Percentiles rank a stretch among this genome's conserved stretches.
Conservation (phyloP, 2,888 invertebrate species). For the Stramonita haemastoma region DNA sequence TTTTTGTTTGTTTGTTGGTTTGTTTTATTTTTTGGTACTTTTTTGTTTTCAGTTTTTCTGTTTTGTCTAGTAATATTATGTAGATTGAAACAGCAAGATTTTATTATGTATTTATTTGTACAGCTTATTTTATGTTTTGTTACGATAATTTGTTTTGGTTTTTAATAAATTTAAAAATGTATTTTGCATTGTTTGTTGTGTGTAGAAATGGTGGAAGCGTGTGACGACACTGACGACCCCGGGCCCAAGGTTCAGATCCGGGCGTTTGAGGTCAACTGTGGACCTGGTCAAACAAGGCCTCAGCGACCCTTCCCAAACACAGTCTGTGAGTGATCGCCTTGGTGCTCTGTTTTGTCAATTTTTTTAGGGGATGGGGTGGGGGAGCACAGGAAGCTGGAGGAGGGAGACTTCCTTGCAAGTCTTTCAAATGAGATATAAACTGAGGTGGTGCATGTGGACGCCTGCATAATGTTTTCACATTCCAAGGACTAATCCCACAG, state of each 20-base stretch:
- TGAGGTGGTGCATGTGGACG: too few species aligned
- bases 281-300: constrained; percentile 61
- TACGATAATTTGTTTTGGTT: background rate
- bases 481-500: too few species aligned
- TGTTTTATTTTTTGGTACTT: too few species aligned
- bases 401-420: too few species aligned
- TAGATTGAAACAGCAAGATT: background rate
- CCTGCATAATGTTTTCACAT: too few species aligned
- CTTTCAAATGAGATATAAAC: too few species aligned
- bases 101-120: background rate
- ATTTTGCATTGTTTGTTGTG: constrained; percentile 5
- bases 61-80: background rate
- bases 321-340: constrained; percentile 37
- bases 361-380: too few species aligned
- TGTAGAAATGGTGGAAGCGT: constrained; percentile 58
- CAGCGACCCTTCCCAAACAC: constrained; percentile 50
- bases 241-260: constrained; percentile 41
- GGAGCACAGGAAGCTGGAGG: too few species aligned
- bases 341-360: too few species aligned
- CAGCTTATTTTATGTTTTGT: background rate
- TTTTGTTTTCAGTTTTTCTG: too few species aligned
- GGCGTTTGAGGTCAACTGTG: constrained; percentile 53
- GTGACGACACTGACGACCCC: constrained; percentile 48
- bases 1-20: too few species aligned
- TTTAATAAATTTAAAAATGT: too few species aligned